Conservation (phyloP, 2,113 vertebrate genomes). For the Petromus typicus region DNA sequence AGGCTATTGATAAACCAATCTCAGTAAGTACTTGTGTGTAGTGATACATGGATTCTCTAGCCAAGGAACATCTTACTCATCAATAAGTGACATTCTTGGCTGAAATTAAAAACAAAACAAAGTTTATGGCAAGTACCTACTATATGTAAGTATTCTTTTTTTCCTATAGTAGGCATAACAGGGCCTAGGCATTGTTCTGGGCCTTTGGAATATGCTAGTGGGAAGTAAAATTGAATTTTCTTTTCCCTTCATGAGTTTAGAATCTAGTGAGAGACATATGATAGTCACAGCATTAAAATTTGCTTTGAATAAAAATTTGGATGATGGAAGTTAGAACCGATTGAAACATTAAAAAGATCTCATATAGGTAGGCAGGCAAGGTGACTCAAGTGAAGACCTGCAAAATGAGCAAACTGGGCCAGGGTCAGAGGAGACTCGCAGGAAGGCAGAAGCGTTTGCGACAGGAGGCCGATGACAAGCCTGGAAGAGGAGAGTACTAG, state of each 20-base stretch:
- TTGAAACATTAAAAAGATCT: neutral
- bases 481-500: neutral
- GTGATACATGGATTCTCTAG: neutral
- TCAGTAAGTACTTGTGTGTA: neutral
- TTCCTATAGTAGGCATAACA: neutral
- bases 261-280: neutral
- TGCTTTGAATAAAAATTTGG: conserved; percentile 10
- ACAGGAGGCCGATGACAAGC: neutral
- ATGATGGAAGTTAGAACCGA: neutral
- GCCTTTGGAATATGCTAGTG: neutral
- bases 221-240: neutral
- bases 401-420: neutral
- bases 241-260: conserved; percentile 2
- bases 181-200: neutral
- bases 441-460: neutral
- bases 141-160: neutral
- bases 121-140: neutral
- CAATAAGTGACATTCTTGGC: neutral
- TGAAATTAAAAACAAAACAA: too few species aligned
- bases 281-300: neutral
- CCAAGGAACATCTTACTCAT: neutral
- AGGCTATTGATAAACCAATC: neutral
- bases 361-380: neutral
- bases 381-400: neutral
- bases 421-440: neutral